Evolutionary conservation across 2,888 invertebrate genomes (phyloP), one percentile per base, ranked within the genome.

Genomic region (Ichneumoninae sp.): DNA sequence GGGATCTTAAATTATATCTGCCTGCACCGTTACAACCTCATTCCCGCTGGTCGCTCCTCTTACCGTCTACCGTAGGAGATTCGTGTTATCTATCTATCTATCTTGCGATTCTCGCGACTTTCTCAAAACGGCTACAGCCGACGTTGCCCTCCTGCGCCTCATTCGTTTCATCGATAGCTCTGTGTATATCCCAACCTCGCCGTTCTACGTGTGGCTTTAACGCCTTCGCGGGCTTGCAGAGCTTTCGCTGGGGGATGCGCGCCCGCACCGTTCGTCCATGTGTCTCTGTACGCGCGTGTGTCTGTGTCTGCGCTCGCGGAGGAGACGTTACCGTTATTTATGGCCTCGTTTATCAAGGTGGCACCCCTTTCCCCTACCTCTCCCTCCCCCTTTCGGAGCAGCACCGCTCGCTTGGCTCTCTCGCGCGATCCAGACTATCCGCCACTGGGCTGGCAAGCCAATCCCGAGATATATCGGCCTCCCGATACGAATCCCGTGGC

Each of bases 401-500:
- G 80, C 75, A 76, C 66, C 74, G 78, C 30, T 74, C 78, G 82
- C 52, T 69, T 66, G 60, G 52, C 66, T 62, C 66, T 62, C 70
- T 50, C 22, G 81, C 75, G 88, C 90, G 90, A 88, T 89, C 90
- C 89, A 89, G 90, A 91, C 91, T 90, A 91, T 92, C 91, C 92
- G 90, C 91, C 90, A 90, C 89, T 90, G 89, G 90, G 86, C 71
- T 80, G 70, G 94, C 93, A 94, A 94, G 94, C 94, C 94, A 94
- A 94, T 94, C 94, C 92, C 94, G 94, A 95, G 95, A 95, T 95
- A 94, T 94, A 94, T 94, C 94, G 94, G 91, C 83, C 57, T 83
- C 91, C 91, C 92, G 93, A 93, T 93, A 93, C 91, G 91, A 90
- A 91, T 92, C 91, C 92, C 86, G 82, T 66, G 78, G 83, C 86